Base-by-base conservation (phyloP, 2,888 invertebrate species). In the Deilephila porcellus region DNA sequence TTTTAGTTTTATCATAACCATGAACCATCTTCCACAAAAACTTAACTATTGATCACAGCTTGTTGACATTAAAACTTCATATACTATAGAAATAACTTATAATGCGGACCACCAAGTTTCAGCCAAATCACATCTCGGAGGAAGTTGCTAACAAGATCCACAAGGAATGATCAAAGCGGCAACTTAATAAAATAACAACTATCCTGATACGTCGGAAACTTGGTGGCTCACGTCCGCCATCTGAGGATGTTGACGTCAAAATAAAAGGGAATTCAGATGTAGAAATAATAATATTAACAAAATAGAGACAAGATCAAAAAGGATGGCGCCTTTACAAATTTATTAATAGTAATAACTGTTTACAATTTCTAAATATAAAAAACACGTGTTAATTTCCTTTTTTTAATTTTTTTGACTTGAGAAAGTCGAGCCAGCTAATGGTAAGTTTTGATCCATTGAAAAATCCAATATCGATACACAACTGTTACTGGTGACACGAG, bases 121-220 rank as follows among this genome's bases (percentile, higher is more conserved):
- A 32, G 25, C 60, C 45, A 52, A 67, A 67, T 67, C 52, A 67
- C 67, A 67, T 67, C 67, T 17, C 64, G 20, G 25, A 67, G 67
- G 67, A 67, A 67, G 67, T 52, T 52, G 67, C 52, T 67, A 67
- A 67, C 67, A 52, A 67, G 67, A 25, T 67, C 64, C 11, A 53
- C 56, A n/a, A 53, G 14, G 14, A 20, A 29, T 60, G 60, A 67
- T 67, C 67, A 67, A 67, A 67, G 67, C 67, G 67, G 25, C 25
- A 63, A 67, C 52, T 45, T 52, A 67, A 67, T 67, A 67, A 67
- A 67, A 67, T 17, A 45, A 67, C 25, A 45, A 67, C 20, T 63
- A 34, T 37, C 11, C 37, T 25, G 67, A 67, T 52, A 52, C 52
- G 25, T 67, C 67, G 52, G 67, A 67, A 67, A 67, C 67, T 52